Conservation (phyloP, 2,888 invertebrate genomes). For the Salticus scenicus region DNA sequence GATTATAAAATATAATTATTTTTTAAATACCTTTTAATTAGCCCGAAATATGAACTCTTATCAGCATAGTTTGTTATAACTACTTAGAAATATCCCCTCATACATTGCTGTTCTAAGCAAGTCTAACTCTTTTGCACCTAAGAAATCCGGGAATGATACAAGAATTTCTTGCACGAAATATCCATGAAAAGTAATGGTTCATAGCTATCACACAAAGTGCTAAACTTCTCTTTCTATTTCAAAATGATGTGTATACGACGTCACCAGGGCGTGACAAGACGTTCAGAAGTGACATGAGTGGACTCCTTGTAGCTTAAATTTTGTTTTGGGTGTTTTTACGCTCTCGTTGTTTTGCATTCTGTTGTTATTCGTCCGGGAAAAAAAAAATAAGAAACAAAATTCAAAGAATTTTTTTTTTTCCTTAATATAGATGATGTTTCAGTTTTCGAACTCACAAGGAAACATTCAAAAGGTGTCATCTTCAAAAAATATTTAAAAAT, state of each 20-base stretch:
- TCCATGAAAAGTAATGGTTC: background rate
- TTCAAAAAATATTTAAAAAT: too few species aligned
- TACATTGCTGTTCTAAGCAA: too few species aligned
- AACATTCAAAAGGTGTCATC: too few species aligned
- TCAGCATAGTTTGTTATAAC: too few species aligned
- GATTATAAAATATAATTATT: too few species aligned
- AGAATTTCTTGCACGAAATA: background rate
- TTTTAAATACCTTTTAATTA: too few species aligned
- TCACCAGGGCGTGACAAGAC: background rate
- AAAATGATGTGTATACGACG: background rate
- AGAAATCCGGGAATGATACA: background rate
- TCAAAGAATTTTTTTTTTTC: too few species aligned
- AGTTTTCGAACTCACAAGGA: too few species aligned
- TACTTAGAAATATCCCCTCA: too few species aligned
- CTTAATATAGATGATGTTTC: too few species aligned
- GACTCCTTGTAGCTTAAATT: background rate
- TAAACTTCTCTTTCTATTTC: background rate
- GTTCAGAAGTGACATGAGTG: background rate
- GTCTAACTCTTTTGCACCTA: background rate
- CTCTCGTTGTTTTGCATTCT: slow-evolving; percentile 6
- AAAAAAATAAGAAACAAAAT: background rate
- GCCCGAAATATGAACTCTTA: too few species aligned
- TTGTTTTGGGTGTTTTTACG: background rate
- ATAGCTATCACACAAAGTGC: background rate
- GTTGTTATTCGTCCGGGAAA: background rate